phyloP scores from a whole-genome alignment of 92 coral and sea anemone species.

The Montipora capitata region DNA sequence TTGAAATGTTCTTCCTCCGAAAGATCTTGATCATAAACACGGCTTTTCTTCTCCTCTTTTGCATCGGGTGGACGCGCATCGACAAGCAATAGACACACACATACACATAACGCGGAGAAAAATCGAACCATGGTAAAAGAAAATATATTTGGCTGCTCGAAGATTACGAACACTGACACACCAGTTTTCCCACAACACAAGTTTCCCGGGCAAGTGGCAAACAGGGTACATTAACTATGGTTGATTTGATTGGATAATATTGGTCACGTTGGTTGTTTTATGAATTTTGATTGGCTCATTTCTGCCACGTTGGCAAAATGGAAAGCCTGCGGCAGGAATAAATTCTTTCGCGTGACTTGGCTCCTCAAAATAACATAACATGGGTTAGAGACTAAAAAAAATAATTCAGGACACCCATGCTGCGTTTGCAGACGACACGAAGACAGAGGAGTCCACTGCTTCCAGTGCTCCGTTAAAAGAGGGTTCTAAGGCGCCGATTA shows the following conservation, averaged over 20 bases:
- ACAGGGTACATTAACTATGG: neutral
- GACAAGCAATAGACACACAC: slow-evolving; percentile 37
- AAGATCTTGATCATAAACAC: slow-evolving; percentile 82
- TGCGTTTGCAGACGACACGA: too few species aligned
- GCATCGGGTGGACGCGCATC: slow-evolving; percentile 88
- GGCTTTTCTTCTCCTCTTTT: slow-evolving; percentile 75
- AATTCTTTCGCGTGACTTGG: neutral
- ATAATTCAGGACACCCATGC: too few species aligned
- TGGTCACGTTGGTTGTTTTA: slow-evolving; percentile 60
- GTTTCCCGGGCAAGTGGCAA: slow-evolving; percentile 38
- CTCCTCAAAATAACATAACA: too few species aligned
- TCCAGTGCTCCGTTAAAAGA: too few species aligned
- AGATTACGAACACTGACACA: neutral
- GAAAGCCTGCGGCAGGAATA: slow-evolving; percentile 4
- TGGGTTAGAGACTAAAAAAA: too few species aligned
- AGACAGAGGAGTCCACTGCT: too few species aligned
- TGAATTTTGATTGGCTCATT: slow-evolving; percentile 60
- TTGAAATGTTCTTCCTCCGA: slow-evolving; percentile 94
- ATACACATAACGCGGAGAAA: slow-evolving; percentile 17
- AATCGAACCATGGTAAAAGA: slow-evolving; percentile 21
- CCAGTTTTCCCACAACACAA: slow-evolving; percentile 32
- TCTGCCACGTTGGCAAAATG: slow-evolving; percentile 92
- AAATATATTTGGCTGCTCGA: neutral
- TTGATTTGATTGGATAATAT: slow-evolving; percentile 65
- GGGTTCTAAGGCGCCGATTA: too few species aligned